Base-by-base conservation (phyloP, 2,888 invertebrate species). In the Gari tellinella region DNA sequence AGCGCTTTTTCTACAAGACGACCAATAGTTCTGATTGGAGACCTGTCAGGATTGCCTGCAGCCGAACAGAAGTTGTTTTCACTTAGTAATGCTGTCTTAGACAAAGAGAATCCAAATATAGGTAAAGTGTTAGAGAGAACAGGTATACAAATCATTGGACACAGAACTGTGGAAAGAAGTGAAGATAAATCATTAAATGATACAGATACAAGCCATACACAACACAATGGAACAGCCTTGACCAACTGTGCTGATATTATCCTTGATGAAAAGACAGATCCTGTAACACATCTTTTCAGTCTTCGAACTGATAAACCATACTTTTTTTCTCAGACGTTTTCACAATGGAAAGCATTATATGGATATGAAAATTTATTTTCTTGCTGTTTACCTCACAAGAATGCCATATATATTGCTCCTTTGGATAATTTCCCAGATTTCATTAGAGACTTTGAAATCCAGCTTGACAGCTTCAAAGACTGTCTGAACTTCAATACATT, bases 351-450 rank as follows among this genome's bases (percentile, higher is more conserved):
- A 69, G 78, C 85, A 26, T 56, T 69, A 14, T 66, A 81, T 49
- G 81, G 84, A 40, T 69, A 87, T 31, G 79, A 80, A 43, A 81
- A 83, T 17, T 23, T 84, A 0, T 77, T 84, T 43, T 26, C 76
- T 5, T 68, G 82, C 17, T 86, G 87, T 25, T 57, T 70, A 21
- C 57, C 72, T 15, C 80, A 74, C 38, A 81, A 80, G 49, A 78
- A 65, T 60, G 75, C 72, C n/a, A 87, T 90, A 15, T 90, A 88
- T 68, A 73, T 90, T 17, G 86, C 88, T 45, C 89, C 88, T 25
- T 77, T 90, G 5, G 86, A 86, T 56, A 81, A 79, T 12, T 89
- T 90, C 60, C 90, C 90, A 19, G 76, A 79, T 17, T 90, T 90
- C 68, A 70, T 90, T 4, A 66, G 38, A 17, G 69, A 83, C 17